Conservation (phyloP, 2,797 vertebrate species). For the Apogon talboti region DNA sequence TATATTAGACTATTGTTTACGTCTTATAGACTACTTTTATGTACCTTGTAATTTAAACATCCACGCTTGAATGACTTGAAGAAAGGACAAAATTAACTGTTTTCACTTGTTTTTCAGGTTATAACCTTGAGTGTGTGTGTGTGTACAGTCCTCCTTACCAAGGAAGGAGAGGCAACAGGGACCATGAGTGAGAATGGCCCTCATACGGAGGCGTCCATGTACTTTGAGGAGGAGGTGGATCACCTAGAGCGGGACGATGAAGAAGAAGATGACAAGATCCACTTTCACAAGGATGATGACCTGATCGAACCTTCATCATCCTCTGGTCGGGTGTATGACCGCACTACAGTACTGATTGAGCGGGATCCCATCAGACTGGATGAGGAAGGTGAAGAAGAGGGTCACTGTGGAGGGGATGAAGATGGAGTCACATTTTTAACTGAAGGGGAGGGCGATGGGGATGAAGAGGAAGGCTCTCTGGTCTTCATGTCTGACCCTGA, state of each 20-base stretch:
- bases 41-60: too few species aligned
- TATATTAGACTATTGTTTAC: too few species aligned
- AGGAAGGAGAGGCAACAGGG: constrained; percentile 76
- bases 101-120: constrained; percentile 47
- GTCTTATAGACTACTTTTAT: too few species aligned
- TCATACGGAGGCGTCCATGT: constrained; percentile 85
- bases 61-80: too few species aligned
- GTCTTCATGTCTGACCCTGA: constrained; percentile 92
- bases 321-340: constrained; percentile 92
- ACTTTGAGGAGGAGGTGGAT: constrained; percentile 89
- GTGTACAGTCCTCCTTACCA: constrained; percentile 66
- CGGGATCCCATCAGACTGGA: constrained; percentile 93
- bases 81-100: not conserved
- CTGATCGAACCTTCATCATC: constrained; percentile 89
- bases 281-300: constrained; percentile 86
- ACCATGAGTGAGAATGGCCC: constrained; percentile 98
- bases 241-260: constrained; percentile 69
- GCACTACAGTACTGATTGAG: constrained; percentile 97
- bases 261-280: constrained; percentile 88
- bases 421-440: constrained; percentile 90
- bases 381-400: constrained; percentile 92
- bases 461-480: constrained; percentile 91
- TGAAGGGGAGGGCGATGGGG: constrained; percentile 91
- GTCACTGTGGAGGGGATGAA: constrained; percentile 88
- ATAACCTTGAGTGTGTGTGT: constrained; percentile 26